These are phyloP conservation scores for Polietes domitor DNA, from an alignment of 2,888 invertebrate genomes.

Conservation along the genomic window DNA sequence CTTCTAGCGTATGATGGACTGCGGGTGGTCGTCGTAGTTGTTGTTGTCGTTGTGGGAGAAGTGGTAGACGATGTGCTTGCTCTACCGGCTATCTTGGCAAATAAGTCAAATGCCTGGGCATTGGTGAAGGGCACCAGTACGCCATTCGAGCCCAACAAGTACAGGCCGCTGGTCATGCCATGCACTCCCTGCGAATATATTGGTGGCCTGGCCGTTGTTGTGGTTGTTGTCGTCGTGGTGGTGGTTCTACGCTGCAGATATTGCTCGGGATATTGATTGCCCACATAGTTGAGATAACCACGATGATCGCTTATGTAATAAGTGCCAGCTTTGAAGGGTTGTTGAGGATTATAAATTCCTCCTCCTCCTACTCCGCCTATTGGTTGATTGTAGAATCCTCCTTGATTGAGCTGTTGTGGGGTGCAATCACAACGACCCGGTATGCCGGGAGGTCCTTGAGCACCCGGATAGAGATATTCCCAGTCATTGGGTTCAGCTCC, in stretches of 20 bases:
- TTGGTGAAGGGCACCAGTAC: constrained; percentile 24
- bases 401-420: too few species aligned
- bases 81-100: not conserved
- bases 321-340: constrained; percentile 3
- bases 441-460: not conserved
- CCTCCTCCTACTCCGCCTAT: not conserved
- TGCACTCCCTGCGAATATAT: not conserved
- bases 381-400: not conserved
- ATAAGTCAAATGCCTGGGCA: constrained; percentile 29
- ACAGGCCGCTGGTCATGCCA: not conserved
- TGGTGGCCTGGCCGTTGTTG: not conserved
- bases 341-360: not conserved
- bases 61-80: not conserved
- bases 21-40: constrained; percentile 10
- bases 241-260: not conserved
- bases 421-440: not conserved
- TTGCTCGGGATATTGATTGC: not conserved
- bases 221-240: not conserved
- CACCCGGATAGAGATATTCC: not conserved
- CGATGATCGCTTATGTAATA: constrained; percentile 34
- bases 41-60: constrained; percentile 2
- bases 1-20: not conserved
- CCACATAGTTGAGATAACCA: constrained; percentile 32
- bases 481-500: not conserved
- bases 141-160: constrained; percentile 23